Conservation (phyloP, 53 echinoderm and acorn worm species). For the Zoroaster sp. region DNA sequence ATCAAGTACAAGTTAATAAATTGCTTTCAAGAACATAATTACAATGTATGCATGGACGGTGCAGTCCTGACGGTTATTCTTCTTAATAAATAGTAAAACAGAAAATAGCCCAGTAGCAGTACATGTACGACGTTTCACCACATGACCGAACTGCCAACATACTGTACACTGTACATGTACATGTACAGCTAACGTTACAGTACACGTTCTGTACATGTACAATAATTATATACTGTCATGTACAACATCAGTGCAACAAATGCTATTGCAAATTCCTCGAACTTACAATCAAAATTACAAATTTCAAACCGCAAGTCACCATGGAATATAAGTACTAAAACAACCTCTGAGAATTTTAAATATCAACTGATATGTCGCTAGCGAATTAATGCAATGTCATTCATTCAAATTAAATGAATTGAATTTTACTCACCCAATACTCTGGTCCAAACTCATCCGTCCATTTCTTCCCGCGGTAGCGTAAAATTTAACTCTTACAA, state of each 20-base stretch:
- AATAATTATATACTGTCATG: not conserved
- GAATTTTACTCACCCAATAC: conserved; percentile 50
- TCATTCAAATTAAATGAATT: conserved; percentile 57
- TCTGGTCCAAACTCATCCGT: conserved; percentile 31
- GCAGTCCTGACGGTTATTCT: no score
- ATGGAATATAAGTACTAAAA: not conserved
- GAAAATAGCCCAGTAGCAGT: no score
- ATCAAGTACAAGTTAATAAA: no score
- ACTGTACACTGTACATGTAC: conserved; percentile 15
- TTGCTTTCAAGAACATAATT: no score
- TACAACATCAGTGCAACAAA: not conserved
- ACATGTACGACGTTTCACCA: not conserved
- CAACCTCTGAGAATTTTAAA: not conserved
- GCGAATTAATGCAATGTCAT: conserved; percentile 10
- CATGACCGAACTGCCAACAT: not conserved
- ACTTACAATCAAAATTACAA: conserved; percentile 20
- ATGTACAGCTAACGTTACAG: not conserved
- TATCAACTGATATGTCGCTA: not conserved
- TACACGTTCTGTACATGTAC: not conserved
- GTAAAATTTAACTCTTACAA: conserved; percentile 15
- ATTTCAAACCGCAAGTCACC: not conserved
- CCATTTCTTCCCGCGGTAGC: conserved; percentile 64
- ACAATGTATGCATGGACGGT: no score
- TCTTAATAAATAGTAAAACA: no score
- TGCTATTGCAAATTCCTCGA: not conserved